Conservation (phyloP, 2,888 invertebrate genomes). For the Andrena flavipes region DNA sequence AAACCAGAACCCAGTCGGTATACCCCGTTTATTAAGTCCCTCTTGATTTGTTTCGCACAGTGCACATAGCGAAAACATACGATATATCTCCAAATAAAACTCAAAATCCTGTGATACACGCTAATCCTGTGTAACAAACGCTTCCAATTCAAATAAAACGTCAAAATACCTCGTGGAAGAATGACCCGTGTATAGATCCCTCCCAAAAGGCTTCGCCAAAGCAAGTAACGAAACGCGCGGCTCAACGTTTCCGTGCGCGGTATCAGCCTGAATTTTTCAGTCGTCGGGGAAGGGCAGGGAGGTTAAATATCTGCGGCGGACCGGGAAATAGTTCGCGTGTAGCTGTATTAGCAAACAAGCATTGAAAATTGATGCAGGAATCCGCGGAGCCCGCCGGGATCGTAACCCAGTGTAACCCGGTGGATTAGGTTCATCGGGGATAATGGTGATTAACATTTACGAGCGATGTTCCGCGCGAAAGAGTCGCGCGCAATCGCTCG, state of each 20-base stretch:
- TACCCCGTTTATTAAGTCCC: too few relatives aligned
- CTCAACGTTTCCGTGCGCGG: not conserved
- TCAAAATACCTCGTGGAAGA: too few relatives aligned
- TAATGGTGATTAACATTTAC: constrained; percentile 5
- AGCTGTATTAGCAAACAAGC: constrained; percentile 7
- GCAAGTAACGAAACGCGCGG: not conserved
- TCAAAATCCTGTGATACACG: too few relatives aligned
- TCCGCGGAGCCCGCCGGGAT: not conserved
- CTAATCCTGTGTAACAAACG: too few relatives aligned
- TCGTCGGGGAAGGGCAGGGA: not conserved
- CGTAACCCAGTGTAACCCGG: not conserved
- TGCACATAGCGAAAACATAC: too few relatives aligned
- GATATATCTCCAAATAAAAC: too few relatives aligned
- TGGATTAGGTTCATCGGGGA: constrained; percentile 2
- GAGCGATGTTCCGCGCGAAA: not conserved
- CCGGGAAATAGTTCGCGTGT: not conserved
- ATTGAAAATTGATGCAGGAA: constrained; percentile 9
- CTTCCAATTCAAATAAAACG: too few relatives aligned
- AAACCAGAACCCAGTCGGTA: too few relatives aligned
- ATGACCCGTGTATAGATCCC: too few relatives aligned
- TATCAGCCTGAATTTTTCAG: not conserved
- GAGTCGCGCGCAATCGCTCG: not conserved
- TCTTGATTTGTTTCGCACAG: too few relatives aligned
- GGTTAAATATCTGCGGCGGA: not conserved
- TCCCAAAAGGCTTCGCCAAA: not conserved